Evolutionary conservation across 2,797 vertebrate species (phyloP).

Genomic region (Aselliscus stoliczkanus): DNA sequence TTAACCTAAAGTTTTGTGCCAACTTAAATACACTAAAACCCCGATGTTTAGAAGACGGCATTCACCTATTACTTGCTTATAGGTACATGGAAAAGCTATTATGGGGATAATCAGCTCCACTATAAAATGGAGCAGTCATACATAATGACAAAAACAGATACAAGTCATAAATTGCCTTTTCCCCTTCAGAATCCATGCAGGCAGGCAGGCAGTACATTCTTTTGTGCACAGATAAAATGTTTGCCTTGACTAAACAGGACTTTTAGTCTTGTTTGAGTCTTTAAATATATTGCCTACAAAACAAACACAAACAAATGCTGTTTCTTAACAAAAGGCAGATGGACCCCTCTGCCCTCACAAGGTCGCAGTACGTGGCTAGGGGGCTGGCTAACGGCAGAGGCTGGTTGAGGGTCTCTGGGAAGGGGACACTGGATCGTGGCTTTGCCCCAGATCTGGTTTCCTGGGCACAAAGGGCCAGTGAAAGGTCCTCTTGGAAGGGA

Average conservation of each 20-base stretch:
- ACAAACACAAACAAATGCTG: conserved; percentile 44
- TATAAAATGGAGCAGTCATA: conserved; percentile 81
- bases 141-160: conserved; percentile 84
- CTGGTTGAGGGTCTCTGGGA: not conserved
- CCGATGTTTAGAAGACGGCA: conserved; percentile 77
- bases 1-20: conserved; percentile 81
- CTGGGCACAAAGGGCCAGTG: not conserved
- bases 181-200: conserved; percentile 58
- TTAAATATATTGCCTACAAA: conserved; percentile 47
- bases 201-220: conserved; percentile 47
- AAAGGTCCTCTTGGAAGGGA: not conserved
- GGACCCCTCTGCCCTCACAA: not conserved
- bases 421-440: not conserved
- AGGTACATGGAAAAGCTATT: conserved; percentile 87
- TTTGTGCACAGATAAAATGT: conserved; percentile 72
- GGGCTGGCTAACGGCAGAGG: not conserved
- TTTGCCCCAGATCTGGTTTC: not conserved
- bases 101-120: conserved; percentile 81
- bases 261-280: conserved; percentile 42
- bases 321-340: conserved; percentile 59
- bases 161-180: conserved; percentile 72
- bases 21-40: conserved; percentile 83
- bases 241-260: conserved; percentile 48
- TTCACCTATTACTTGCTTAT: conserved; percentile 75
- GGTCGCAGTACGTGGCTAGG: not conserved